Conservation (phyloP, 2,888 invertebrate genomes). For the Athalia rosae region DNA sequence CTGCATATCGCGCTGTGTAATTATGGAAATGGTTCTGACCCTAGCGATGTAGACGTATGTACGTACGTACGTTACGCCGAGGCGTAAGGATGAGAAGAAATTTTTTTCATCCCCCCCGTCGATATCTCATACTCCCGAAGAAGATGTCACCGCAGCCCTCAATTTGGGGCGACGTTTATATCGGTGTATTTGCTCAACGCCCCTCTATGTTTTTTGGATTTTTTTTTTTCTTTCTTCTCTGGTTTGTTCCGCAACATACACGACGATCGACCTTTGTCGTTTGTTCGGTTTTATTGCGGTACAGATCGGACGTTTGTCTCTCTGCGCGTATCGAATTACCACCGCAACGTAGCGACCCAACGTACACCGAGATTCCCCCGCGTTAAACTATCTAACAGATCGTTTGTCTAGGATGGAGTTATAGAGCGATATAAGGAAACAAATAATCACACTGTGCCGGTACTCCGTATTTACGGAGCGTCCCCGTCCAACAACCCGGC, state of each 20-base stretch:
- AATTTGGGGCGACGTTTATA: no score
- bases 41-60: conserved; percentile 22
- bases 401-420: not conserved
- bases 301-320: not conserved
- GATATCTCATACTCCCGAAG: no score
- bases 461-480: no score
- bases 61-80: conserved; percentile 28
- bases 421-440: no score
- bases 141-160: no score
- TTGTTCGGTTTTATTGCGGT: not conserved
- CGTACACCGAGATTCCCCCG: no score
- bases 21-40: conserved; percentile 68
- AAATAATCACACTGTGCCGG: no score
- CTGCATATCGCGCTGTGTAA: conserved; percentile 57
- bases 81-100: conserved; percentile 56
- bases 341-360: not conserved
- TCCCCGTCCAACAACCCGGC: no score
- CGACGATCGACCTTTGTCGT: not conserved
- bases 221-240: conserved; percentile 48
- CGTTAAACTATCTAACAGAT: not conserved
- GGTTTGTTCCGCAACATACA: not conserved
- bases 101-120: conserved; percentile 53
- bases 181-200: no score
- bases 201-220: not conserved
- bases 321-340: not conserved